A percentile compares a stretch with the other conserved stretches of the same genome.
These are phyloP conservation scores for Lutjanus argentimaculatus DNA, from an alignment of 2,797 vertebrate genomes.

Conservation along the genomic window DNA sequence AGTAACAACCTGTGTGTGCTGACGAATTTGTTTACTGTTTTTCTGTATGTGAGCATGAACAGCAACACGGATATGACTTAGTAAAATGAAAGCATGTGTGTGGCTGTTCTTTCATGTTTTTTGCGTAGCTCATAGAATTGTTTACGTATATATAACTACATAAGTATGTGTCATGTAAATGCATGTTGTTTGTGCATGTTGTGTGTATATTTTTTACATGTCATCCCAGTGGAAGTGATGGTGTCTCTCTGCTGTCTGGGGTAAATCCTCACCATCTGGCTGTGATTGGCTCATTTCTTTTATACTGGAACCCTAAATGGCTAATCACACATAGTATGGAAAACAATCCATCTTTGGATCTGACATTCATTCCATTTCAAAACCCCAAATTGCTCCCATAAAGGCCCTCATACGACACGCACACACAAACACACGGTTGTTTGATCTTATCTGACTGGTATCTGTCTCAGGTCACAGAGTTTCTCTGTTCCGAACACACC, in stretches of 20 bases:
- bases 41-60: conserved; percentile 48
- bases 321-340: conserved; percentile 84
- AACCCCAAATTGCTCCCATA: conserved; percentile 87
- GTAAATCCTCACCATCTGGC: conserved; percentile 84
- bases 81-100: conserved; percentile 60
- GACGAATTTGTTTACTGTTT: conserved; percentile 50
- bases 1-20: conserved; percentile 32
- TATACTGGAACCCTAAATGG: conserved; percentile 81
- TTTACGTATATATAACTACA: conserved; percentile 45
- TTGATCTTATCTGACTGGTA: conserved; percentile 75
- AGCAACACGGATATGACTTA: conserved; percentile 41
- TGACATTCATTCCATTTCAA: conserved; percentile 83
- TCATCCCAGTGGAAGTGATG: conserved; percentile 56
- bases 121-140: conserved; percentile 25
- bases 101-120: conserved; percentile 34
- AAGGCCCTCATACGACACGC: conserved; percentile 67
- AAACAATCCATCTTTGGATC: conserved; percentile 86
- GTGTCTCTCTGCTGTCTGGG: conserved; percentile 67
- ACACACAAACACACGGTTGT: conserved; percentile 56
- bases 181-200: conserved; percentile 38
- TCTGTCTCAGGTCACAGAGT: conserved; percentile 55
- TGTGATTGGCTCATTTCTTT: conserved; percentile 81
- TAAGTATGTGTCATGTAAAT: conserved; percentile 41
- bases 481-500: conserved; percentile 24
- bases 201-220: conserved; percentile 47